phyloP scores from a whole-genome alignment of 2,888 invertebrate genomes.

The Perithous albicinctus region DNA sequence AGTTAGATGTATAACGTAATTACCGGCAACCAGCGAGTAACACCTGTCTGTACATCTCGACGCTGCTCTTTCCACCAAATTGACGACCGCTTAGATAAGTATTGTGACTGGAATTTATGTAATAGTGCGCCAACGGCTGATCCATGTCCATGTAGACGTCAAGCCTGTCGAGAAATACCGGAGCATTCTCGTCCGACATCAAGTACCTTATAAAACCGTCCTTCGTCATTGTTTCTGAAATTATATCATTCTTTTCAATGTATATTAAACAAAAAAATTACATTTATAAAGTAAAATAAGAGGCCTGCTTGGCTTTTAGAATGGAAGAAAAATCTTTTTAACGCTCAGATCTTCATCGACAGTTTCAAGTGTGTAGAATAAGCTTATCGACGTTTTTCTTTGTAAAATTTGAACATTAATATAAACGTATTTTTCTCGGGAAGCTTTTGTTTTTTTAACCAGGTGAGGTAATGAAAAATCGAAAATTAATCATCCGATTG shows the following conservation, averaged over 20 bases:
- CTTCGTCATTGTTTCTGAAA: slow-evolving; percentile 92
- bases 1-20: slow-evolving; percentile 55
- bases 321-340: no score
- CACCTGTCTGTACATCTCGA: slow-evolving; percentile 99
- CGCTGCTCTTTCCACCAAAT: slow-evolving; percentile 99
- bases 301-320: no score
- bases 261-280: no score
- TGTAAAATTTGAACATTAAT: no score
- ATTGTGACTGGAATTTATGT: slow-evolving; percentile 99
- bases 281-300: no score
- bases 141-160: slow-evolving; percentile 99
- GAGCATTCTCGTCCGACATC: slow-evolving; percentile 99
- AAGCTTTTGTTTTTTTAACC: no score
- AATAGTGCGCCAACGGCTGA: slow-evolving; percentile 98
- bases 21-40: slow-evolving; percentile 98
- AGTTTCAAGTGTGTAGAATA: no score
- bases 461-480: no score
- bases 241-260: not conserved
- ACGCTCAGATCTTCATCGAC: no score
- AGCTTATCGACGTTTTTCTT: no score
- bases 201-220: slow-evolving; percentile 99
- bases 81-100: slow-evolving; percentile 97
- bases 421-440: no score
- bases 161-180: slow-evolving; percentile 98
- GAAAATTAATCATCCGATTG: no score